Conservation (phyloP, 2,113 vertebrate species). For the Himantopus leucocephalus region DNA sequence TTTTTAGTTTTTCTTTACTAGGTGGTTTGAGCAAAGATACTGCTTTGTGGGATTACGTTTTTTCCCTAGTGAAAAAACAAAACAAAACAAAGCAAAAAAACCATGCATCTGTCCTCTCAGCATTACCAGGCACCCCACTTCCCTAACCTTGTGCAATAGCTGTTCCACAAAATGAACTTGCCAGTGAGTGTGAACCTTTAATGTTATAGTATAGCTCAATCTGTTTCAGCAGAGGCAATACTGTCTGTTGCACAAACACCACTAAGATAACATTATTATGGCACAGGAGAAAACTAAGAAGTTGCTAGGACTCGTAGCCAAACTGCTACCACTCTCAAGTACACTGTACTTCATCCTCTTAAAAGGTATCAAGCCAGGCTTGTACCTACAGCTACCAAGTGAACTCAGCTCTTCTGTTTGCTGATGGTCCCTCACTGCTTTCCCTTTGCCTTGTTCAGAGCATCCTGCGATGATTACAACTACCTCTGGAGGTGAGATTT, state of each 20-base stretch:
- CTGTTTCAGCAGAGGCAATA: background rate
- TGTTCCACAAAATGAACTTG: background rate
- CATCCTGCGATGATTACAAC: background rate
- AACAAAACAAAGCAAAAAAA: background rate
- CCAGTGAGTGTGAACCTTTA: background rate
- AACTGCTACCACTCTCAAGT: background rate
- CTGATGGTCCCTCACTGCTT: background rate
- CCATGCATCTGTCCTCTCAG: background rate
- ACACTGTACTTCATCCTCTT: background rate
- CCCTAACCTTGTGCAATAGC: background rate
- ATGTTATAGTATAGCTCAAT: background rate
- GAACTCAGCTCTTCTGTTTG: background rate
- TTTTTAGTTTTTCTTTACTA: background rate
- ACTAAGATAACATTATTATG: fast-evolving
- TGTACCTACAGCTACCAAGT: background rate
- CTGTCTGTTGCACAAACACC: background rate
- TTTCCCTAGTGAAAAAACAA: background rate
- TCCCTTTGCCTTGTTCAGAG: background rate
- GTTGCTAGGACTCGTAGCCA: background rate
- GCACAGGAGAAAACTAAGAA: background rate
- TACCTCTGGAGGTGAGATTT: too few relatives aligned
- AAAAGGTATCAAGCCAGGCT: background rate
- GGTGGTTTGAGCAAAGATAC: background rate
- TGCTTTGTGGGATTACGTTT: background rate
- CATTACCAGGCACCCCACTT: background rate